phyloP scores from a whole-genome alignment of 1,140 invertebrate species.

The Pseudomyrmex dendroicus region DNA sequence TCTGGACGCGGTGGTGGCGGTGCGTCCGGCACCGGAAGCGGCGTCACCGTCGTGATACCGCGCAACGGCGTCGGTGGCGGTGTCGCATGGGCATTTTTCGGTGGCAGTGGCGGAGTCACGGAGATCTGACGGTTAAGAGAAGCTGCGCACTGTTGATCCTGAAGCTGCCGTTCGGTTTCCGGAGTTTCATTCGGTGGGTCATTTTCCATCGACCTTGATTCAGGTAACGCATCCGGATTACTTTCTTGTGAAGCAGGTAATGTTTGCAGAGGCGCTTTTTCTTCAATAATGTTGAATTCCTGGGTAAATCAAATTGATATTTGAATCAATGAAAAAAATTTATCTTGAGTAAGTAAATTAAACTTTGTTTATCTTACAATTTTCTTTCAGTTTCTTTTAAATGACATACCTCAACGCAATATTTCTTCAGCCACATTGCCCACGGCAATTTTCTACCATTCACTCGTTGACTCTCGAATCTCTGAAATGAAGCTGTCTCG shows the following conservation, averaged over 20 bases:
- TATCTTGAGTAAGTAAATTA: background rate
- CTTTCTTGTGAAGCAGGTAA: constrained; percentile 53
- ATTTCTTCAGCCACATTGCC: constrained; percentile 86
- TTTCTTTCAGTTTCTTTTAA: constrained; percentile 28
- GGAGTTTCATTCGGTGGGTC: constrained; percentile 42
- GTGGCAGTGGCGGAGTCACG: constrained; percentile 82
- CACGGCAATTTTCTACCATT: constrained; percentile 90
- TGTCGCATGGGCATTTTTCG: constrained; percentile 80
- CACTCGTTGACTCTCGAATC: constrained; percentile 91
- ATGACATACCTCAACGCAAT: constrained; percentile 76
- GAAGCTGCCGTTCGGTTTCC: constrained; percentile 49
- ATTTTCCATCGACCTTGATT: constrained; percentile 16
- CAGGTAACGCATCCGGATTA: constrained; percentile 16
- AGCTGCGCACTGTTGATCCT: constrained; percentile 40
- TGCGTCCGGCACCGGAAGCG: constrained; percentile 80
- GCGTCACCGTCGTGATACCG: constrained; percentile 80
- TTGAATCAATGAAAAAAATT: constrained; percentile 4
- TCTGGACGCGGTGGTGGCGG: constrained; percentile 83
- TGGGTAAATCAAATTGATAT: constrained; percentile 38
- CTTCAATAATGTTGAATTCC: constrained; percentile 79
- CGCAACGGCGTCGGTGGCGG: constrained; percentile 82
- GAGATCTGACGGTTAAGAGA: constrained; percentile 78
- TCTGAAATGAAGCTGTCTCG: constrained; percentile 89
- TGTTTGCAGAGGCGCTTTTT: constrained; percentile 71
- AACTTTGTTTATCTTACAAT: background rate